phyloP scores from a whole-genome alignment of 2,797 vertebrate species.

The Sebastes umbrosus region DNA sequence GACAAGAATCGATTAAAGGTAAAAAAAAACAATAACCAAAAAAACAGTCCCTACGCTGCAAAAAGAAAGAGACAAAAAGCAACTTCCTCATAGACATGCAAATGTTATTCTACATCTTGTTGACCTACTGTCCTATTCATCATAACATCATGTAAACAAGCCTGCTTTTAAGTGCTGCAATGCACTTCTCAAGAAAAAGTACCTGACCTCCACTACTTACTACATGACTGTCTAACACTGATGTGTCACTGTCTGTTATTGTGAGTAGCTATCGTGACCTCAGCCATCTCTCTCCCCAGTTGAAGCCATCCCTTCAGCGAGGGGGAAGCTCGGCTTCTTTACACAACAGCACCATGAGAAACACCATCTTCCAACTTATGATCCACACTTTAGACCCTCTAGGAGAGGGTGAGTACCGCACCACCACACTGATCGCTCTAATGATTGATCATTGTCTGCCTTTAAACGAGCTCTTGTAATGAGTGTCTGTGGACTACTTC shows the following conservation, averaged over 20 bases:
- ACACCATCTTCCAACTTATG: slow-evolving; percentile 95
- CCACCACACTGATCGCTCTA: neutral
- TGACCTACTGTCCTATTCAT: neutral
- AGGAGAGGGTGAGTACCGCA: slow-evolving; percentile 86
- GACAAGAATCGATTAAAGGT: slow-evolving; percentile 89
- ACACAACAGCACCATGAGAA: slow-evolving; percentile 95
- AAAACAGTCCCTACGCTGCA: neutral
- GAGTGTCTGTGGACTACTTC: slow-evolving; percentile 53
- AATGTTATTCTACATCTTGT: neutral
- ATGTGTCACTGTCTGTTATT: slow-evolving; percentile 8
- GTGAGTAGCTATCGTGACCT: slow-evolving; percentile 45
- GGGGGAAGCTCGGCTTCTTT: slow-evolving; percentile 93
- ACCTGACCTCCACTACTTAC: neutral
- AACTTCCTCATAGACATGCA: neutral
- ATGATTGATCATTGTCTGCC: neutral
- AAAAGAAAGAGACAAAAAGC: neutral
- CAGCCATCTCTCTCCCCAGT: slow-evolving; percentile 74
- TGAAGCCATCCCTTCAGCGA: slow-evolving; percentile 86
- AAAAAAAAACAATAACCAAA: slow-evolving; percentile 17
- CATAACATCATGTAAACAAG: neutral
- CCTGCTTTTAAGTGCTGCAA: neutral
- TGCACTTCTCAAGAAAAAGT: neutral
- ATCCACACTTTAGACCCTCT: slow-evolving; percentile 94
- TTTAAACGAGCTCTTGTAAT: neutral
- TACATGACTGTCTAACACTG: neutral